These are phyloP conservation scores for Anadara kagoshimensis DNA, from an alignment of 1,140 invertebrate species.

Conservation along the genomic window DNA sequence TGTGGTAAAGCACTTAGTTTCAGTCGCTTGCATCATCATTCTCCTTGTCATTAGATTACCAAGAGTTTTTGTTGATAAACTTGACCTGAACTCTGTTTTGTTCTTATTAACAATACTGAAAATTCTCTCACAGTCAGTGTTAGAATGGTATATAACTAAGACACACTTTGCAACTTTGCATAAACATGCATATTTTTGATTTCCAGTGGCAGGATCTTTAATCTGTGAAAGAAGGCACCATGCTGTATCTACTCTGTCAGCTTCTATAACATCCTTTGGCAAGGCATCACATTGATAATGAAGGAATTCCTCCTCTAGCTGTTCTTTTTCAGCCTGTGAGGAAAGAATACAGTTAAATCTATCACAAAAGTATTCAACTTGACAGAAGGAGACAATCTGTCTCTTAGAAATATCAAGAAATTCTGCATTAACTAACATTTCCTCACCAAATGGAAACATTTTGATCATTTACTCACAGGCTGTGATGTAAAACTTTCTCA, in stretches of 20 bases:
- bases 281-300: not conserved
- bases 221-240: not conserved
- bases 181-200: not conserved
- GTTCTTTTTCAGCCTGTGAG: not conserved
- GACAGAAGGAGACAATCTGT: not conserved
- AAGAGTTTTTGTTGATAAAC: too few relatives aligned
- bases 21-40: too few relatives aligned
- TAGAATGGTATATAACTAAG: not conserved
- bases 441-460: not conserved
- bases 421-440: not conserved
- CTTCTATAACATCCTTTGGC: not conserved
- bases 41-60: too few relatives aligned
- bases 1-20: too few relatives aligned
- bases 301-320: conserved; percentile 1
- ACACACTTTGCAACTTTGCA: conserved; percentile 5
- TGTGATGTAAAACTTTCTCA: too few relatives aligned
- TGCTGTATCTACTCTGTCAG: not conserved
- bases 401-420: conserved; percentile 1
- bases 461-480: not conserved
- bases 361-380: not conserved
- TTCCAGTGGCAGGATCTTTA: not conserved
- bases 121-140: not conserved
- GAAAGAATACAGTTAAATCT: not conserved
- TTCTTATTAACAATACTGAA: too few relatives aligned
- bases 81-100: too few relatives aligned